These are phyloP conservation scores for Ciconia boyciana DNA, from an alignment of 2,113 vertebrate genomes.

Conservation along the genomic window DNA sequence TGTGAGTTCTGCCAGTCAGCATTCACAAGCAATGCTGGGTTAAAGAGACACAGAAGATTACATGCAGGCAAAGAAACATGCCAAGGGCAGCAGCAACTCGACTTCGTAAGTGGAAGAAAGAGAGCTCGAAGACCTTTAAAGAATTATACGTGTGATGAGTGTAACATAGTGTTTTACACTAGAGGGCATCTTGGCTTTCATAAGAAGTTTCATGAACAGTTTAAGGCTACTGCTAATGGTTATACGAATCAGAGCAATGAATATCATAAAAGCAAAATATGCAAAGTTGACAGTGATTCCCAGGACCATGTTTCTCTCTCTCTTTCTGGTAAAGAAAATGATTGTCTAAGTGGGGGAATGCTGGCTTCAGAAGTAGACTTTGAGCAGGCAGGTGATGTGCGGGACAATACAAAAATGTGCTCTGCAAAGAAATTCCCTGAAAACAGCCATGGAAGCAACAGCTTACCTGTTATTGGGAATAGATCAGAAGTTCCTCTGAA, in stretches of 20 bases:
- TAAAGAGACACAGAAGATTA: not conserved
- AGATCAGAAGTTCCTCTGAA: not conserved
- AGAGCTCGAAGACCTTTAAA: not conserved
- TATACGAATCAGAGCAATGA: not conserved
- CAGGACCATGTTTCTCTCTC: not conserved
- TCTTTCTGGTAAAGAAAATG: not conserved
- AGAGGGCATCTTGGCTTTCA: not conserved
- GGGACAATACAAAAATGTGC: not conserved
- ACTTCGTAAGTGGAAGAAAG: not conserved
- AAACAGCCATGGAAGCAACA: not conserved
- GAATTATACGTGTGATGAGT: not conserved
- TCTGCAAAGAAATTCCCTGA: not conserved
- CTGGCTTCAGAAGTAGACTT: not conserved
- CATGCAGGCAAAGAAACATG: not conserved
- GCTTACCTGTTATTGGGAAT: not conserved
- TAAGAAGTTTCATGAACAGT: not conserved
- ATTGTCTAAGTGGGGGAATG: not conserved
- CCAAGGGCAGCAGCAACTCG: not conserved
- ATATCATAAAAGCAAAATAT: not conserved
- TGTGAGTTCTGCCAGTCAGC: constrained; percentile 21
- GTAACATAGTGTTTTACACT: not conserved
- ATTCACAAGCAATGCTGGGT: not conserved
- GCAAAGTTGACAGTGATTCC: not conserved
- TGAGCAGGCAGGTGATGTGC: not conserved
- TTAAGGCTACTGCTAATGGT: not conserved